Evolutionary conservation across 2,113 vertebrate species (phyloP).

Genomic region (Oplegnathus fasciatus): DNA sequence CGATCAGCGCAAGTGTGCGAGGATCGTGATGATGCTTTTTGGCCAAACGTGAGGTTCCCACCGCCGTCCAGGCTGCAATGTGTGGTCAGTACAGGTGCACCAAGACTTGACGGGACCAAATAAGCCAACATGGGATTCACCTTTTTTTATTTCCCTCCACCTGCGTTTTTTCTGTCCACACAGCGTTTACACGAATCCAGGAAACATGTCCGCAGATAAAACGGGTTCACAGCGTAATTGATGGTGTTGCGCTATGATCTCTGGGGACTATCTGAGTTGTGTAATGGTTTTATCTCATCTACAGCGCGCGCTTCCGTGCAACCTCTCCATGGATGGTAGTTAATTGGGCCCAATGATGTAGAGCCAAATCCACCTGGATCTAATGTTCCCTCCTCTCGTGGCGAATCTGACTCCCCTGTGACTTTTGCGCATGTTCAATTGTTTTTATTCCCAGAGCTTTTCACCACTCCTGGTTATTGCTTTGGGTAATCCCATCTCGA

Average conservation of each 20-base stretch:
- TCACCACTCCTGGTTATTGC: not conserved
- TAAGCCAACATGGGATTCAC: constrained; percentile 56
- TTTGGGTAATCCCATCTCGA: not conserved
- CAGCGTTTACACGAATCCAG: not conserved
- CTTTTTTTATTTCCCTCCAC: constrained; percentile 6
- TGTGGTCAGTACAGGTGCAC: constrained; percentile 68
- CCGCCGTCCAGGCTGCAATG: constrained; percentile 47
- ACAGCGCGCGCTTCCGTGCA: constrained; percentile 28
- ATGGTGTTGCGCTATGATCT: constrained; percentile 57
- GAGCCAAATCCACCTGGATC: constrained; percentile 73
- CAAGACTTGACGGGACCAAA: constrained; percentile 34
- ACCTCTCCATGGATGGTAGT: constrained; percentile 54
- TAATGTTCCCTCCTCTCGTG: constrained; percentile 47
- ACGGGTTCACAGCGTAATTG: constrained; percentile 43
- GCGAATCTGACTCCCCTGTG: constrained; percentile 56
- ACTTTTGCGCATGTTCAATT: constrained; percentile 72
- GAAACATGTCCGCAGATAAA: constrained; percentile 39
- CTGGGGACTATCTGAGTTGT: constrained; percentile 49
- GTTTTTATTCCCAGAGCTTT: constrained; percentile 59
- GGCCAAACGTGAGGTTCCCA: constrained; percentile 60
- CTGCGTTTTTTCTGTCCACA: constrained; percentile 14
- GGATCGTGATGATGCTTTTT: constrained; percentile 66
- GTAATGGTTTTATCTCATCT: constrained; percentile 52
- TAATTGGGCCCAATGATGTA: constrained; percentile 79
- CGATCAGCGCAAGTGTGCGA: constrained; percentile 33